Conservation (phyloP, 1,140 invertebrate species). For the Littorina saxatilis region DNA sequence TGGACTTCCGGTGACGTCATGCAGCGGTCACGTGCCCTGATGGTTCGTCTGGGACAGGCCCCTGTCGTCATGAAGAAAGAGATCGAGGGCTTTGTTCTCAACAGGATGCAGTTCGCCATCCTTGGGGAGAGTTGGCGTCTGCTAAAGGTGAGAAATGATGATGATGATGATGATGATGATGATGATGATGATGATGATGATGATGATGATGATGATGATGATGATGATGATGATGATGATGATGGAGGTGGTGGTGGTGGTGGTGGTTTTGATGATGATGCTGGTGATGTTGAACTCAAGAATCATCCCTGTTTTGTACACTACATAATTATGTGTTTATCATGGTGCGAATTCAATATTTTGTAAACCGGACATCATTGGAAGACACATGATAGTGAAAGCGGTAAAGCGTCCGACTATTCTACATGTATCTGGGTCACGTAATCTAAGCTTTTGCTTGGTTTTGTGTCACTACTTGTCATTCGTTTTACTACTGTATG, state of each 20-base stretch:
- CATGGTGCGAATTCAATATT: no score
- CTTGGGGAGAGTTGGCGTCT: constrained; percentile 93
- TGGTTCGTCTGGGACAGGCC: constrained; percentile 90
- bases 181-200: constrained; percentile 39
- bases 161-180: constrained; percentile 40
- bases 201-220: constrained; percentile 40
- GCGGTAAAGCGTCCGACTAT: no score
- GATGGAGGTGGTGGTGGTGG: constrained; percentile 27
- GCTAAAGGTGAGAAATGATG: constrained; percentile 77
- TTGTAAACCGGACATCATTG: no score
- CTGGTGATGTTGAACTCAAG: no score
- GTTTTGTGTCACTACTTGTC: no score
- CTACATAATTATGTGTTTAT: no score
- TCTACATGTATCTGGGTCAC: no score
- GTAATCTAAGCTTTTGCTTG: no score
- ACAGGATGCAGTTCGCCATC: constrained; percentile 96
- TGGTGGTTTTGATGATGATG: no score
- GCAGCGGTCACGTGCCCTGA: constrained; percentile 83
- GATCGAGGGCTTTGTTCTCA: constrained; percentile 89
- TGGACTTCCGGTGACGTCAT: constrained; percentile 85
- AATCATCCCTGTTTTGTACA: no score
- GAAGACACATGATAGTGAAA: no score
- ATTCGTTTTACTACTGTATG: no score
- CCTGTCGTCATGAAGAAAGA: constrained; percentile 89
- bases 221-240: constrained; percentile 40